Evolutionary conservation across 2,888 invertebrate genomes (phyloP).

Genomic region (Strigamia crassipes): DNA sequence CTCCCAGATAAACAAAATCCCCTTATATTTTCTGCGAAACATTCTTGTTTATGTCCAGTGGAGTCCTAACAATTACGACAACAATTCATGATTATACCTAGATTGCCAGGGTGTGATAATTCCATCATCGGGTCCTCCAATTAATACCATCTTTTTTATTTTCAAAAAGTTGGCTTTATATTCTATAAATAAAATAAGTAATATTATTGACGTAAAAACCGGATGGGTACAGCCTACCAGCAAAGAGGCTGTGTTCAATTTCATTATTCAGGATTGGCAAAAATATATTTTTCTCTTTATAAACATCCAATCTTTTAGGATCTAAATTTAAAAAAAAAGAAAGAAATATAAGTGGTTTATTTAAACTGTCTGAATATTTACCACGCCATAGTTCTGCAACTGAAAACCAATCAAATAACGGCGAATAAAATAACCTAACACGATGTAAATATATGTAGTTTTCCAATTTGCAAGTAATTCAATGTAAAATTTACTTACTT

Average conservation of each 20-base stretch:
- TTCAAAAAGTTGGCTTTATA: slow-evolving; percentile 70
- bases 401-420: neutral
- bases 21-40: no score
- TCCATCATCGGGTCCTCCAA: slow-evolving; percentile 89
- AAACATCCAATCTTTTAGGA: neutral
- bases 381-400: neutral
- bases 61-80: no score
- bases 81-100: no score
- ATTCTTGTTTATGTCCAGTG: no score
- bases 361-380: neutral
- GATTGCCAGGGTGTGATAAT: slow-evolving; percentile 96
- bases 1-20: no score
- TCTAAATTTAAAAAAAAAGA: neutral
- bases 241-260: neutral
- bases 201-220: no score
- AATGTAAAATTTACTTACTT: no score
- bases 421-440: neutral
- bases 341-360: neutral
- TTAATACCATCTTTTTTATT: slow-evolving; percentile 75
- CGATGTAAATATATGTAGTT: neutral
- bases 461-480: no score
- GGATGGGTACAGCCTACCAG: neutral
- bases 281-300: neutral
- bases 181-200: slow-evolving; percentile 52
- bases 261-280: neutral